phyloP scores from a whole-genome alignment of 2,113 vertebrate species.

The Pampusana beccarii region DNA sequence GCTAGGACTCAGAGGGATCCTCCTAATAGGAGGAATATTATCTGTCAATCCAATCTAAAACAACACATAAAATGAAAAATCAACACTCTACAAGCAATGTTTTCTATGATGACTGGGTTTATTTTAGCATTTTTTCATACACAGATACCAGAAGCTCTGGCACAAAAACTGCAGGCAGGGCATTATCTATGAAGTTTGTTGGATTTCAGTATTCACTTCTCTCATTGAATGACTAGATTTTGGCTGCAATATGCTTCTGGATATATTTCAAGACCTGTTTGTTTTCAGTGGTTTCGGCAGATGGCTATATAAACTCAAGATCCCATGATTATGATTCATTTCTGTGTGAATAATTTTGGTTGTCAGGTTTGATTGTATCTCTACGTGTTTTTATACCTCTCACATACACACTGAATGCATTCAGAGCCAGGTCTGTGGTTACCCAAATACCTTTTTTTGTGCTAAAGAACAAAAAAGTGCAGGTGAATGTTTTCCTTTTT shows the following conservation, averaged over 20 bases:
- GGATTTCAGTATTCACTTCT: not conserved
- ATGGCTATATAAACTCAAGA: not conserved
- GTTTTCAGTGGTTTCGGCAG: not conserved
- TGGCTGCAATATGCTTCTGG: not conserved
- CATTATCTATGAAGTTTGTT: not conserved
- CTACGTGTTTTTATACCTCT: not conserved
- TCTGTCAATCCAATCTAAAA: not conserved
- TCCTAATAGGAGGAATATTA: not conserved
- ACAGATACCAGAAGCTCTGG: not conserved
- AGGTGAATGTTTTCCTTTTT: not conserved
- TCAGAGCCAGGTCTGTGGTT: not conserved
- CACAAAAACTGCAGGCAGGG: not conserved
- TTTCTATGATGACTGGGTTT: not conserved
- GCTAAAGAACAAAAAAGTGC: not conserved
- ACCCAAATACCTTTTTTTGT: not conserved
- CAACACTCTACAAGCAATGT: not conserved
- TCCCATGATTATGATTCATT: slow-evolving; percentile 11
- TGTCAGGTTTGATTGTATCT: not conserved
- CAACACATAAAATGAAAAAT: not conserved
- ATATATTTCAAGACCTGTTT: not conserved
- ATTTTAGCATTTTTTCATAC: not conserved
- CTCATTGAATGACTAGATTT: not conserved
- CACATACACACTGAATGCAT: not conserved
- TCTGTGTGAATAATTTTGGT: not conserved
- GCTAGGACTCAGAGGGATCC: not conserved